These are phyloP conservation scores for Microcaecilia unicolor DNA, from an alignment of 2,797 vertebrate species.

Conservation along the genomic window DNA sequence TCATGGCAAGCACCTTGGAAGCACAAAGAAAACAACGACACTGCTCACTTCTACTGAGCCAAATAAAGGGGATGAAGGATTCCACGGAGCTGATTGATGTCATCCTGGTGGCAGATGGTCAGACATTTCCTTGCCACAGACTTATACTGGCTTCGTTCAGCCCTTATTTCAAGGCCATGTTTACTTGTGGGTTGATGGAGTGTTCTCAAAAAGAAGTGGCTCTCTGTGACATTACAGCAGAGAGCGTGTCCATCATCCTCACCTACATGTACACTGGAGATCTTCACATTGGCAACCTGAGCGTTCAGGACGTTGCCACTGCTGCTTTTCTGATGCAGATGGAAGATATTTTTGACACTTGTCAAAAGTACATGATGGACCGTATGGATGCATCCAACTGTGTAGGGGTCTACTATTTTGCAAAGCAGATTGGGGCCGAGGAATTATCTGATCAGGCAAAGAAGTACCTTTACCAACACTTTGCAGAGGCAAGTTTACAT, in stretches of 20 bases:
- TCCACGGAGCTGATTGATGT: slow-evolving; percentile 78
- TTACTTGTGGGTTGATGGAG: slow-evolving; percentile 87
- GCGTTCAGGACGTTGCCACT: slow-evolving; percentile 82
- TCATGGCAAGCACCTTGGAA: slow-evolving; percentile 42
- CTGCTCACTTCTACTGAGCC: slow-evolving; percentile 67
- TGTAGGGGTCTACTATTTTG: slow-evolving; percentile 85
- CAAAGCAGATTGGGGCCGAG: slow-evolving; percentile 86
- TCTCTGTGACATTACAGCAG: slow-evolving; percentile 72
- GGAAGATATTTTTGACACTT: slow-evolving; percentile 79
- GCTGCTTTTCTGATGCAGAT: slow-evolving; percentile 89
- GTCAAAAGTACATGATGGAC: slow-evolving; percentile 83
- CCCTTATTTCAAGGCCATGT: slow-evolving; percentile 96
- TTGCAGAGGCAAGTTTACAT: slow-evolving; percentile 83
- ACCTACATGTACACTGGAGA: slow-evolving; percentile 83
- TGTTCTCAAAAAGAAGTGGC: slow-evolving; percentile 72
- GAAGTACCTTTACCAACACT: slow-evolving; percentile 76
- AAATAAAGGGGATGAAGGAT: slow-evolving; percentile 80
- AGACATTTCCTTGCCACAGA: slow-evolving; percentile 87
- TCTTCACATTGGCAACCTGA: slow-evolving; percentile 67
- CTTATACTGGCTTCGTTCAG: slow-evolving; percentile 88
- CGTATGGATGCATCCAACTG: slow-evolving; percentile 96
- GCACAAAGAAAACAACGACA: slow-evolving; percentile 52
- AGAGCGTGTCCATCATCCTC: slow-evolving; percentile 74
- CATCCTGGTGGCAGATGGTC: slow-evolving; percentile 78
- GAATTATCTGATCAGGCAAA: slow-evolving; percentile 76